Conservation (phyloP, 2,113 vertebrate species). For the Muscicapa adusta region DNA sequence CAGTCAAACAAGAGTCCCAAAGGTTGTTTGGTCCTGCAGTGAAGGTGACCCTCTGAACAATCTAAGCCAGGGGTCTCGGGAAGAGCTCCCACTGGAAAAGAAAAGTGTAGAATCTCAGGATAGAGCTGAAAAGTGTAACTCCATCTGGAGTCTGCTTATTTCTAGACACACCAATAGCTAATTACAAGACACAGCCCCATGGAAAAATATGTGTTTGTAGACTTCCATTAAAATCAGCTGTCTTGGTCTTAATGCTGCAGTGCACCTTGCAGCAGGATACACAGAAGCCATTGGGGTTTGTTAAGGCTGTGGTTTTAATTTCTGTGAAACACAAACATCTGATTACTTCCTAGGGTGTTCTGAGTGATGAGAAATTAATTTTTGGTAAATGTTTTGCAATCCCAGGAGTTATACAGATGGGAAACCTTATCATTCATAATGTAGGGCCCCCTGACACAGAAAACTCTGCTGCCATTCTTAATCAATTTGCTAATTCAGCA, state of each 20-base stretch:
- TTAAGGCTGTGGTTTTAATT: neutral
- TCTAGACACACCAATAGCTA: neutral
- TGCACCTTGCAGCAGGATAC: neutral
- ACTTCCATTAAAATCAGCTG: neutral
- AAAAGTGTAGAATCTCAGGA: neutral
- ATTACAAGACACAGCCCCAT: neutral
- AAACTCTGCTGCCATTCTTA: neutral
- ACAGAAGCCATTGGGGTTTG: neutral
- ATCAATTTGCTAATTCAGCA: neutral
- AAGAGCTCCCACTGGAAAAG: neutral
- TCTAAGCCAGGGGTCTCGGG: neutral
- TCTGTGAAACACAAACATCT: neutral
- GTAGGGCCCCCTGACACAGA: neutral
- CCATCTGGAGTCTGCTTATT: neutral
- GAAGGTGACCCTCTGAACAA: neutral
- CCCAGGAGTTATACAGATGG: neutral
- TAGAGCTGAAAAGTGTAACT: neutral
- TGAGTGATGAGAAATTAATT: neutral
- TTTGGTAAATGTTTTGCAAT: constrained; percentile 32
- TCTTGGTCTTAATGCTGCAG: neutral
- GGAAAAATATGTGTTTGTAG: neutral
- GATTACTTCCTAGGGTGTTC: neutral
- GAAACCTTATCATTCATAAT: constrained; percentile 8
- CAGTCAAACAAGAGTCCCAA: neutral
- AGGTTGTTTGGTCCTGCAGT: neutral